Conservation (phyloP, 2,888 invertebrate genomes). For the Colletes collaris region DNA sequence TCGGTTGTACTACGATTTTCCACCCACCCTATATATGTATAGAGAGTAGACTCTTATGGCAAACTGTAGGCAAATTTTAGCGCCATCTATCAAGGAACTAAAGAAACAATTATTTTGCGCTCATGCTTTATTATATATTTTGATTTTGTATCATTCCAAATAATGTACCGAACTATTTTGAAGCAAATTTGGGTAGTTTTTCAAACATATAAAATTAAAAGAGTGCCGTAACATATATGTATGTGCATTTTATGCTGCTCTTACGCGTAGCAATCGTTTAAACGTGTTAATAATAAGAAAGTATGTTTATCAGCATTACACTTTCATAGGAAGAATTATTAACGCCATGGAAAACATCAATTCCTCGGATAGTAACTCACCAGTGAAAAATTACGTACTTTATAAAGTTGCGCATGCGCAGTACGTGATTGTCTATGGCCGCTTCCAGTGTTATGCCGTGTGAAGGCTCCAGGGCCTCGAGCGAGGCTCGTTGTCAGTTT, state of each 20-base stretch:
- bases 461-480: not conserved
- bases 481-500: constrained; percentile 59
- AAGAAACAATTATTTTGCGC: not conserved
- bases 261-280: too few relatives aligned
- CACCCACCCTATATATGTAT: not conserved
- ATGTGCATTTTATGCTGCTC: not conserved
- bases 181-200: not conserved
- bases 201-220: not conserved
- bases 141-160: not conserved
- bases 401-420: constrained; percentile 32
- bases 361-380: not conserved
- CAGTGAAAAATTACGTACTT: not conserved
- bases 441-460: not conserved
- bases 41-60: not conserved
- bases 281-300: not conserved
- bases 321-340: not conserved
- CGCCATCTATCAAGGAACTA: not conserved
- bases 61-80: too few relatives aligned
- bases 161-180: not conserved
- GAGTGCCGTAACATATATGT: not conserved
- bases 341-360: not conserved
- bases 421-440: not conserved
- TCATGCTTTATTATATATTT: not conserved
- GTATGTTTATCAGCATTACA: not conserved
- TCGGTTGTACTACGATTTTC: too few relatives aligned